phyloP scores from a whole-genome alignment of 2,888 invertebrate genomes.

The Patella ulyssiponensis region DNA sequence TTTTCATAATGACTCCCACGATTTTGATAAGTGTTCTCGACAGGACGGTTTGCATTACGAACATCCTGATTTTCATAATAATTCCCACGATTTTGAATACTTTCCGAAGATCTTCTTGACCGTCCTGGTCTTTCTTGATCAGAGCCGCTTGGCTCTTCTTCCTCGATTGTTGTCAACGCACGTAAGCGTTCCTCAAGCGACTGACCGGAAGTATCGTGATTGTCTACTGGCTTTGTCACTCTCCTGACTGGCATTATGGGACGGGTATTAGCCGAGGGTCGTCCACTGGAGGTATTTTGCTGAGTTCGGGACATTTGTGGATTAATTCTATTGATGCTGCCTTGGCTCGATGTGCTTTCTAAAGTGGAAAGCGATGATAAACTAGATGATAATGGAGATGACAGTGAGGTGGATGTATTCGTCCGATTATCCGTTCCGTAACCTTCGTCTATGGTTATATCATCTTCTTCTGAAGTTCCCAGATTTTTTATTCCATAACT shows the following conservation, averaged over 20 bases:
- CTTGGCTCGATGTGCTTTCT: constrained; percentile 35
- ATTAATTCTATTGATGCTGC: background rate
- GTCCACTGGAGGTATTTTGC: constrained; percentile 27
- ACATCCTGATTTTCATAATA: background rate
- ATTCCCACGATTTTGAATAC: background rate
- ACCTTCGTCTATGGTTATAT: constrained; percentile 55
- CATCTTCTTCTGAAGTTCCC: constrained; percentile 28
- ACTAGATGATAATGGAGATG: constrained; percentile 58
- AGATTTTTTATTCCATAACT: background rate
- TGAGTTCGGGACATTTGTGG: constrained; percentile 14
- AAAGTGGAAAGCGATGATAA: constrained; percentile 47
- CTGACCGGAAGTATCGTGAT: background rate
- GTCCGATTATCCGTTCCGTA: constrained; percentile 60
- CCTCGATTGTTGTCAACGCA: constrained; percentile 59
- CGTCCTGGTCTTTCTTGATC: background rate
- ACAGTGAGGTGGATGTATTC: constrained; percentile 51
- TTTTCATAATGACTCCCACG: background rate
- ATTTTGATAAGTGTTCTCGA: background rate
- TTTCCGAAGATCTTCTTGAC: background rate
- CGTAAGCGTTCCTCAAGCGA: constrained; percentile 54
- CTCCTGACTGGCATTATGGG: constrained; percentile 26
- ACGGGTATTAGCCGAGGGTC: constrained; percentile 22
- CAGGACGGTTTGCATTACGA: background rate
- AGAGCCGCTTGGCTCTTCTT: constrained; percentile 44
- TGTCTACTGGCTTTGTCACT: constrained; percentile 20